These are phyloP conservation scores for Channa argus DNA, from an alignment of 2,113 vertebrate genomes.

Conservation along the genomic window DNA sequence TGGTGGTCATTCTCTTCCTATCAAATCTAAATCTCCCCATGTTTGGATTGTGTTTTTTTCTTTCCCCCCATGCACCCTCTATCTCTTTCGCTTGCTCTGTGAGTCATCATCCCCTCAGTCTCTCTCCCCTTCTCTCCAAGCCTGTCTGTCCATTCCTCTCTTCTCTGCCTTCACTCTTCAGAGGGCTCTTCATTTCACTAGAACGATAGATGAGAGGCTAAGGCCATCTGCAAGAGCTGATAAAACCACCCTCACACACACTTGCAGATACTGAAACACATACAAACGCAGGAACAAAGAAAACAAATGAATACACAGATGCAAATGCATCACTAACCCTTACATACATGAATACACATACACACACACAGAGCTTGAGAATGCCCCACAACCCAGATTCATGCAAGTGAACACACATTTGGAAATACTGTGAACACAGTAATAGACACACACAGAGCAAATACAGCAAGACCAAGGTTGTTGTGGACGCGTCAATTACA, in stretches of 20 bases:
- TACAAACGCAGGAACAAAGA: slow-evolving; percentile 51
- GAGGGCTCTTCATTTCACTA: slow-evolving; percentile 74
- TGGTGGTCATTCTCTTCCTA: slow-evolving; percentile 20
- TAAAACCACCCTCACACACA: slow-evolving; percentile 58
- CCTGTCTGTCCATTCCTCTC: slow-evolving; percentile 61
- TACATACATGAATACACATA: not conserved
- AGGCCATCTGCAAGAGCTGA: slow-evolving; percentile 77
- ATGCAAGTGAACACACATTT: slow-evolving; percentile 3
- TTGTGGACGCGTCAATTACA: too few relatives aligned
- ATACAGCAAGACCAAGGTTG: too few relatives aligned
- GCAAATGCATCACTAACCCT: slow-evolving; percentile 57
- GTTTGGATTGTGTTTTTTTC: slow-evolving; percentile 39
- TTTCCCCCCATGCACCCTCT: slow-evolving; percentile 6
- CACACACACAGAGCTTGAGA: not conserved
- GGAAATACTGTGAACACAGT: slow-evolving; percentile 6
- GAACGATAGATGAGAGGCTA: slow-evolving; percentile 73
- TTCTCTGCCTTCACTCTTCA: slow-evolving; percentile 65
- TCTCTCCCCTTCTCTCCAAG: not conserved
- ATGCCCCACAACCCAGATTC: not conserved
- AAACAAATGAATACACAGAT: slow-evolving; percentile 34
- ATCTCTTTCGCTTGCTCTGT: not conserved
- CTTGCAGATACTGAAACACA: slow-evolving; percentile 22
- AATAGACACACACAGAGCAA: not conserved
- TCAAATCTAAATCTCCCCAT: slow-evolving; percentile 39
- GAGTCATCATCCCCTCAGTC: slow-evolving; percentile 37